phyloP scores from a whole-genome alignment of 1,140 invertebrate genomes.

The Lerema accius region DNA sequence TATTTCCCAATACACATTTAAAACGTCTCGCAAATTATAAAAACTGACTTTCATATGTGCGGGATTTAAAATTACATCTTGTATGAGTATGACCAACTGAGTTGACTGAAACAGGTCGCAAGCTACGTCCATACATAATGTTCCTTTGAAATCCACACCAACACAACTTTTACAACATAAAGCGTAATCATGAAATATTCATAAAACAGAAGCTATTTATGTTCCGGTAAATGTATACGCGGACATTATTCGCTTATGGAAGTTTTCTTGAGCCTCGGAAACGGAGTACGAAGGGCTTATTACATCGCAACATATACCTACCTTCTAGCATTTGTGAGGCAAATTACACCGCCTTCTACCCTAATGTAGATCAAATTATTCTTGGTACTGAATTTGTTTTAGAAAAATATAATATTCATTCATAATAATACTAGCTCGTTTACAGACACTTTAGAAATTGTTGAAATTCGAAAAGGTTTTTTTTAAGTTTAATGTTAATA shows the following conservation, averaged over 20 bases:
- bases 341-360: conserved; percentile 55
- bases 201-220: conserved; percentile 52
- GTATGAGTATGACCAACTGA: no score
- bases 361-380: conserved; percentile 51
- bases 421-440: conserved; percentile 34
- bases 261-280: conserved; percentile 37
- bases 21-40: no score
- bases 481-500: no score
- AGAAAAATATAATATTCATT: conserved; percentile 39
- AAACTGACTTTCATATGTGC: no score
- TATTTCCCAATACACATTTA: no score
- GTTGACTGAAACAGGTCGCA: background rate
- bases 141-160: conserved; percentile 31
- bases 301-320: conserved; percentile 43
- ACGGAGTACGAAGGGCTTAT: conserved; percentile 34
- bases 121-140: conserved; percentile 19
- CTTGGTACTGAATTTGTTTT: conserved; percentile 40
- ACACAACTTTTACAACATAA: conserved; percentile 35
- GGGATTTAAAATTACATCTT: no score
- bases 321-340: conserved; percentile 54
- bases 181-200: conserved; percentile 55
- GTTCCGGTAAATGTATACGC: conserved; percentile 42
- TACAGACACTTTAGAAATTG: background rate
- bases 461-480: no score
- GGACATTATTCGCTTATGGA: conserved; percentile 40